Evolutionary conservation across 2,797 vertebrate species (phyloP).

Genomic region (Oreonectes daqikongensis): DNA sequence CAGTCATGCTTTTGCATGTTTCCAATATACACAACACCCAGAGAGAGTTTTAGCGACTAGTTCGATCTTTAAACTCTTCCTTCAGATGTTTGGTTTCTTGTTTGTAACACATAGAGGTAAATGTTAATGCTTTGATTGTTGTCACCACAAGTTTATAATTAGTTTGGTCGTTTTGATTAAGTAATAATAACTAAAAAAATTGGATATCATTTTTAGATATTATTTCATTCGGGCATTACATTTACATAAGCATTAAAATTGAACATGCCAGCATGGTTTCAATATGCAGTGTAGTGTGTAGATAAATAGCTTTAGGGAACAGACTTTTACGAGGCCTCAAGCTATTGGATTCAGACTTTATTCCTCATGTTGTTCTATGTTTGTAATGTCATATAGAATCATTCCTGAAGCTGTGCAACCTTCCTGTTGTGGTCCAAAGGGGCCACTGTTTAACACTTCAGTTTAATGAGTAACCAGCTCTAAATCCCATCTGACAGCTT

Average conservation of each 20-base stretch:
- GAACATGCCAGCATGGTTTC: neutral
- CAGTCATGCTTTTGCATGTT: neutral
- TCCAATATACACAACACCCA: neutral
- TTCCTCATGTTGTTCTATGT: slow-evolving; percentile 30
- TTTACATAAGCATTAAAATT: neutral
- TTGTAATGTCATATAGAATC: slow-evolving; percentile 24
- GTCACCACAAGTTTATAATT: too few species aligned
- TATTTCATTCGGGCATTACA: too few species aligned
- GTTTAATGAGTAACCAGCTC: neutral
- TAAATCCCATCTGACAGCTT: slow-evolving; percentile 15
- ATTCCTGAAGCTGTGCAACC: slow-evolving; percentile 32
- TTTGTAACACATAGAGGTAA: neutral
- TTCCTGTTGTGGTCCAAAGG: slow-evolving; percentile 9
- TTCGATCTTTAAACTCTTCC: neutral
- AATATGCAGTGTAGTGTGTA: too few species aligned
- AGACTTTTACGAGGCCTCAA: neutral
- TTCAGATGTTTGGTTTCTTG: neutral
- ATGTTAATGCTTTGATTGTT: neutral
- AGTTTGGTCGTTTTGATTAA: too few species aligned
- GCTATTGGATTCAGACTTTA: slow-evolving; percentile 3
- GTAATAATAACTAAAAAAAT: too few species aligned
- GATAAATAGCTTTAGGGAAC: neutral
- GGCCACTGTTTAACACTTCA: slow-evolving; percentile 36
- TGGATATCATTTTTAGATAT: too few species aligned
- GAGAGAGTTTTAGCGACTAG: too few species aligned